phyloP scores from a whole-genome alignment of 2,113 vertebrate genomes.

The Epinephelus fuscoguttatus region DNA sequence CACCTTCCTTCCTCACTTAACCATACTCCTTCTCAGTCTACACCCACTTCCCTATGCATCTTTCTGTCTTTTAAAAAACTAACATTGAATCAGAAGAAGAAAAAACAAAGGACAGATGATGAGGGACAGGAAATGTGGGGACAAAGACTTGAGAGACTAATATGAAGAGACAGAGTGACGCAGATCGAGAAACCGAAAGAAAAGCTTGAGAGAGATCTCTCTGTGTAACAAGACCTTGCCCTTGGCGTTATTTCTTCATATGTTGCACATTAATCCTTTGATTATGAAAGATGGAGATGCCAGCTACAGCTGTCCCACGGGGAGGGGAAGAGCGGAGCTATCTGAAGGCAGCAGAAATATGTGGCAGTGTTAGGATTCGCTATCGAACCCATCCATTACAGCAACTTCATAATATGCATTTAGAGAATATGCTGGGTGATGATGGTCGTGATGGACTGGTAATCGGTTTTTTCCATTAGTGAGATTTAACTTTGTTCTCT shows the following conservation, averaged over 20 bases:
- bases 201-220: constrained; percentile 23
- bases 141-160: constrained; percentile 36
- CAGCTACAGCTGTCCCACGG: constrained; percentile 56
- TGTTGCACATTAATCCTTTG: constrained; percentile 74
- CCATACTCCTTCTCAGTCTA: not conserved
- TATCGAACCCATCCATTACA: constrained; percentile 59
- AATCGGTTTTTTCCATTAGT: constrained; percentile 46
- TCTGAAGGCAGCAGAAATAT: constrained; percentile 47
- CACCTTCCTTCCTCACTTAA: not conserved
- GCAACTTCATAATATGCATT: constrained; percentile 47
- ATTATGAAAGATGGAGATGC: constrained; percentile 73
- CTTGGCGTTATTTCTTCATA: constrained; percentile 64
- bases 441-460: constrained; percentile 40
- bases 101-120: constrained; percentile 9
- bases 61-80: not conserved
- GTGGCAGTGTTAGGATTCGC: constrained; percentile 40
- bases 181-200: constrained; percentile 24
- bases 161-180: constrained; percentile 44
- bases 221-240: constrained; percentile 47
- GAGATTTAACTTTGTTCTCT: constrained; percentile 22
- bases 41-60: not conserved
- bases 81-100: not conserved
- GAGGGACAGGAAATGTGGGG: not conserved
- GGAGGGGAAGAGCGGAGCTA: constrained; percentile 41
- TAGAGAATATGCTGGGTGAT: constrained; percentile 47